Percentiles rank a stretch among this genome's conserved stretches.
Evolutionary conservation across 2,113 vertebrate species (phyloP).

Genomic region (Lucifuga dentata): DNA sequence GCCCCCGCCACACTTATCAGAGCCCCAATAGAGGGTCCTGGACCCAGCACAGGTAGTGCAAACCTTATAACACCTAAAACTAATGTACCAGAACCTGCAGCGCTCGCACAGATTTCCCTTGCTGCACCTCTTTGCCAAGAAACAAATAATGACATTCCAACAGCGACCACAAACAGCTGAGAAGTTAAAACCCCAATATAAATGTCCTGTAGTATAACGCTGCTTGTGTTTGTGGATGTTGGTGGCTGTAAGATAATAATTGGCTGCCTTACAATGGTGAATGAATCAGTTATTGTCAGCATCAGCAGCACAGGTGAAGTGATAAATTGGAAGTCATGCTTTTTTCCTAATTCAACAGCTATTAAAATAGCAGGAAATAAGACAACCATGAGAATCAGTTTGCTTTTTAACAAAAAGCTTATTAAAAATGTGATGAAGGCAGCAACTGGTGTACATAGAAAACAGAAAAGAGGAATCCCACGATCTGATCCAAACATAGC

Average conservation of each 20-base stretch:
- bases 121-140: slow-evolving; percentile 1
- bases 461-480: no score
- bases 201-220: not conserved
- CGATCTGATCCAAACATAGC: no score
- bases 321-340: not conserved
- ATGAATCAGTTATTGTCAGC: slow-evolving; percentile 5
- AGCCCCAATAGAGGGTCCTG: slow-evolving; percentile 32
- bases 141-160: slow-evolving; percentile 10
- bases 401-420: not conserved
- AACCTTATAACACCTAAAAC: slow-evolving; percentile 2
- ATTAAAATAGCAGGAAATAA: not conserved
- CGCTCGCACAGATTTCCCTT: not conserved
- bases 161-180: not conserved
- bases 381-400: not conserved
- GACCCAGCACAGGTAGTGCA: slow-evolving; percentile 3
- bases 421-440: not conserved
- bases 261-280: not conserved
- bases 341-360: not conserved
- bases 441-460: not conserved
- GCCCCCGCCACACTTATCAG: slow-evolving; percentile 31
- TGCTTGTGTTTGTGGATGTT: not conserved
- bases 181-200: slow-evolving; percentile 20
- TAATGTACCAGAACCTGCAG: not conserved
- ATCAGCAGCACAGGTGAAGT: not conserved
- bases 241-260: not conserved